These are phyloP conservation scores for Saccopteryx bilineata DNA, from an alignment of 2,113 vertebrate genomes.

Conservation along the genomic window DNA sequence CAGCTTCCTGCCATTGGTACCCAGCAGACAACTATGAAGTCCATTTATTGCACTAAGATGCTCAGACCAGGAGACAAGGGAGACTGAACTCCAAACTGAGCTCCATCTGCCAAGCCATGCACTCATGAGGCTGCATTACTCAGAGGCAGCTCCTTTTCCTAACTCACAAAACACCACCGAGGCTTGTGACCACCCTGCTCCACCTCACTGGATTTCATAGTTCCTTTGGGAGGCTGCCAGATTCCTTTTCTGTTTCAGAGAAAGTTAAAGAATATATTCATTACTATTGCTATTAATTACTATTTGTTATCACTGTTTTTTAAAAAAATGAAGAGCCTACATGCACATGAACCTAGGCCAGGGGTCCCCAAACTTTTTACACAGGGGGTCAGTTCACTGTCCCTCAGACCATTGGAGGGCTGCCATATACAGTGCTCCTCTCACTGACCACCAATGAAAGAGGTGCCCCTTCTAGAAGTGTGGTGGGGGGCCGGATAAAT, in stretches of 20 bases:
- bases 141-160: background rate
- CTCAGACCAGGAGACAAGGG: background rate
- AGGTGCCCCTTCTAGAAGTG: too few species aligned
- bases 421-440: too few species aligned
- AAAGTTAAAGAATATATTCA: background rate
- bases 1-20: background rate
- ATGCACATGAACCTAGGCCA: background rate
- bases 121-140: background rate
- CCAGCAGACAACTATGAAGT: background rate
- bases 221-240: background rate
- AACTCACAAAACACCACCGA: background rate
- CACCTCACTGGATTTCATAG: background rate
- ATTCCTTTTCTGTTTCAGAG: slow-evolving; percentile 10
- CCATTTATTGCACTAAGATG: background rate
- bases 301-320: slow-evolving; percentile 8
- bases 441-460: too few species aligned
- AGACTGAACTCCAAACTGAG: background rate
- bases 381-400: too few species aligned
- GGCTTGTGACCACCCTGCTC: background rate
- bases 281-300: background rate
- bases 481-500: too few species aligned
- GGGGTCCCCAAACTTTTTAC: too few species aligned
- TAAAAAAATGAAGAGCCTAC: background rate
- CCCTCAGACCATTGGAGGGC: too few species aligned
- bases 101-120: background rate